A percentile compares a stretch with the other conserved stretches of the same genome.
Evolutionary conservation across 2,797 vertebrate genomes (phyloP).

Genomic region (Intellagama lesueurii): DNA sequence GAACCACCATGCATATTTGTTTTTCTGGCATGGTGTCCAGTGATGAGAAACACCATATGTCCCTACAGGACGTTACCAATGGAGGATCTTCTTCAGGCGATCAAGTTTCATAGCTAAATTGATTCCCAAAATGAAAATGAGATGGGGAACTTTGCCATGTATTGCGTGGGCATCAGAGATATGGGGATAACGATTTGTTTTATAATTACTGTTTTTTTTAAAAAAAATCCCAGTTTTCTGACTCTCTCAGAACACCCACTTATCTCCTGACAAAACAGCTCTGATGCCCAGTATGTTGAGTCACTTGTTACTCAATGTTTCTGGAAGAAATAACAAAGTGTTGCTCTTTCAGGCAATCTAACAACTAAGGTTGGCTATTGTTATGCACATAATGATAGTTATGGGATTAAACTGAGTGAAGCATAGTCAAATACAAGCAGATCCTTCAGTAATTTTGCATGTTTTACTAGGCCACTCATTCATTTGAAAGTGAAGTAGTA

Average conservation of each 20-base stretch:
- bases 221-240: conserved; percentile 28
- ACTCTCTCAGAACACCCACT: conserved; percentile 7
- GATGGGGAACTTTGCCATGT: background rate
- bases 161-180: background rate
- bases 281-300: conserved; percentile 27
- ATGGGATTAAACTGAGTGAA: background rate
- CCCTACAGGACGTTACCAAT: background rate
- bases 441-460: background rate
- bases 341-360: conserved; percentile 33
- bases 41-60: background rate
- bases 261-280: conserved; percentile 21
- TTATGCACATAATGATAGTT: fast-evolving
- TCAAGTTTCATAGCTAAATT: background rate
- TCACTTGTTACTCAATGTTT: conserved; percentile 31
- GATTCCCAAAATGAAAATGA: background rate
- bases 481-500: conserved; percentile 13
- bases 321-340: conserved; percentile 3
- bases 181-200: background rate
- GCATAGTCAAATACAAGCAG: conserved; percentile 10
- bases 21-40: background rate
- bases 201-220: conserved; percentile 26
- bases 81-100: background rate
- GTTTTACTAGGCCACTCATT: background rate
- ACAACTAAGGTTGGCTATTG: conserved; percentile 26
- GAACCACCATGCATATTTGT: background rate